Base-by-base conservation (phyloP, 2,113 vertebrate species). In the Odocoileus virginianus region DNA sequence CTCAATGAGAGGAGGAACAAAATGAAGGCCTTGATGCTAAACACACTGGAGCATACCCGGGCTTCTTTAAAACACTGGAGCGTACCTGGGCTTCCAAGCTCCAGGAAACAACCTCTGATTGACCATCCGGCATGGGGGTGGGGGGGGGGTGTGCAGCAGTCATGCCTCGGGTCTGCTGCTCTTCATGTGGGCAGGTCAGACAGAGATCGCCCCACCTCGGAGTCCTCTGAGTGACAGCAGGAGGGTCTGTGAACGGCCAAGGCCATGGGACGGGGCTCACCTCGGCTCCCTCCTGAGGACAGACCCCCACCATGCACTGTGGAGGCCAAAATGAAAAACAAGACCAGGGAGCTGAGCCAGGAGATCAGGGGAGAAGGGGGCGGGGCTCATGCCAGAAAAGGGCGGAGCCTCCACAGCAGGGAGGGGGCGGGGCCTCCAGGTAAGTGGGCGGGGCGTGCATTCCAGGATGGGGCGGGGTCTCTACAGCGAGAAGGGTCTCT, bases 31-130 rank as follows among this genome's bases (percentile, higher is more conserved):
- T 3, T 7, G 13, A 15, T 10, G 25, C 54, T 1, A 0, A 16
- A 47, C 43, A n/a, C 5, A 21, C 7, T n/a, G 5, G 19, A 0
- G 3, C n/a, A 64, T 40, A 55, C 36, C n/a, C 2, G 7, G 40
- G 12, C 74, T 84, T 30, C 14, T 23, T 3, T 9, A 50, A 50
- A 8, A 12, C 8, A 27, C 64, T n/a, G 5, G 19, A 0, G 3
- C n/a, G 54, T 40, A 55, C 36, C n/a, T 4, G 7, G 40, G 12
- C 74, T 84, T 52, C 23, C 25, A 17, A 3, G n/a, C 9, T 54
- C 40, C 40, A 14, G 10, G 12, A 64, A 9, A 21, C 6, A 4
- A 50, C 4, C 13, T 6, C 21, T 3, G 30, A 7, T 12, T 45
- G 5, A 21, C 28, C 10, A 4, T 2, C 11, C 2, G 43, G 36